Evolutionary conservation across 1,140 invertebrate genomes (phyloP).

Genomic region (Saccostrea glomerata): DNA sequence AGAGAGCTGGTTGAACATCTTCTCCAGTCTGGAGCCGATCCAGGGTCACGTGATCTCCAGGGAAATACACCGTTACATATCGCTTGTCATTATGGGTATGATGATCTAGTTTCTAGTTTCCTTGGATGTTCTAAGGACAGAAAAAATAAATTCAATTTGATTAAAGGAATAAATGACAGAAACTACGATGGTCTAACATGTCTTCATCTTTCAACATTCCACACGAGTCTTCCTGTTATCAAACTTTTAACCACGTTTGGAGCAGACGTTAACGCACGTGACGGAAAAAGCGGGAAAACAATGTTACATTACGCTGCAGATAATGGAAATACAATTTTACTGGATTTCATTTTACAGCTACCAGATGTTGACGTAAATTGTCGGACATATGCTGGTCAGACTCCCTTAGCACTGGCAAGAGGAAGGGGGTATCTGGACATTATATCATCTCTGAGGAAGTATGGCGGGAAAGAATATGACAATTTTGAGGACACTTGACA

Average conservation of each 20-base stretch:
- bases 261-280: constrained; percentile 96
- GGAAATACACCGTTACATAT: constrained; percentile 68
- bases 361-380: constrained; percentile 43
- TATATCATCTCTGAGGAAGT: constrained; percentile 31
- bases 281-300: constrained; percentile 80
- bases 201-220: constrained; percentile 95
- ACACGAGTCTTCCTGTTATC: constrained; percentile 98
- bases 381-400: constrained; percentile 47
- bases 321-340: constrained; percentile 38
- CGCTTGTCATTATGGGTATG: constrained; percentile 82
- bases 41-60: constrained; percentile 59
- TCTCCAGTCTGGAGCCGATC: constrained; percentile 77
- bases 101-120: constrained; percentile 83
- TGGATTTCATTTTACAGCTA: constrained; percentile 41
- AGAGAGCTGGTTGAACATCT: constrained; percentile 42
- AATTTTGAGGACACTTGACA: not conserved
- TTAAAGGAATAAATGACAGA: constrained; percentile 47
- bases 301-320: constrained; percentile 57
- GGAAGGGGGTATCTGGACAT: constrained; percentile 46
- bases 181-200: constrained; percentile 56
- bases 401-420: constrained; percentile 43
- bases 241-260: constrained; percentile 95
- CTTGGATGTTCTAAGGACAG: constrained; percentile 81
- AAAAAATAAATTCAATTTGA: constrained; percentile 20
- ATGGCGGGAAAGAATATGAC: constrained; percentile 20